These are phyloP conservation scores for Psophia crepitans DNA, from an alignment of 2,113 vertebrate species.

Conservation along the genomic window DNA sequence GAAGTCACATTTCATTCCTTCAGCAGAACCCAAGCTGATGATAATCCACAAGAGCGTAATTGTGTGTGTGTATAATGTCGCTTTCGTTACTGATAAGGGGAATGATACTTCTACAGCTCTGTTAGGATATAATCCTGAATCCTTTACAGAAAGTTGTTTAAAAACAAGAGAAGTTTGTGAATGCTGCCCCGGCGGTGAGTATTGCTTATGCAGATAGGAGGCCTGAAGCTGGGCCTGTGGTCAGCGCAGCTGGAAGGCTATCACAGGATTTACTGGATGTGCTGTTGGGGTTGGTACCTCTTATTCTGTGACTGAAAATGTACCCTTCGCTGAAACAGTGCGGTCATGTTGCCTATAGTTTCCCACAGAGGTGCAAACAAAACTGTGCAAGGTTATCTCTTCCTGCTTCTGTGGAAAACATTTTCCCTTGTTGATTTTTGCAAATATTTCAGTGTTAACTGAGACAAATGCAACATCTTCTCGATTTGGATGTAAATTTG, in stretches of 20 bases:
- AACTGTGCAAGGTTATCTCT: background rate
- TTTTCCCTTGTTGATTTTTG: conserved; percentile 1
- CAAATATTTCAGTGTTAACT: background rate
- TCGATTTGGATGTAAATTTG: conserved; percentile 28
- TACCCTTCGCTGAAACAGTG: fast-evolving
- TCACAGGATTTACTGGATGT: background rate
- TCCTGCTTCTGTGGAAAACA: background rate
- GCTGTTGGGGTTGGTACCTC: background rate
- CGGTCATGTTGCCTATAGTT: background rate
- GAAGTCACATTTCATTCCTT: background rate
- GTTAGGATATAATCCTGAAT: background rate
- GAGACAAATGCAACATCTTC: conserved; percentile 34
- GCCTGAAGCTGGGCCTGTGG: background rate
- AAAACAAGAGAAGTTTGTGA: background rate
- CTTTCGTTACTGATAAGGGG: background rate
- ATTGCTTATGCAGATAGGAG: background rate
- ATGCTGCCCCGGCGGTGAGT: background rate
- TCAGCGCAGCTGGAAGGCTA: background rate
- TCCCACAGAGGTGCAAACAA: background rate
- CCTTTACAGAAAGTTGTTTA: background rate
- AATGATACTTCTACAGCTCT: background rate
- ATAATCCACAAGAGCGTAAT: background rate
- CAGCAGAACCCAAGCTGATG: background rate
- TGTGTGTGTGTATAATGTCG: background rate
- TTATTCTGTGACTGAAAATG: background rate